Evolutionary conservation across 2,113 vertebrate species (phyloP), one percentile per base, ranked within the genome.

Genomic region (Quiscalus mexicanus): DNA sequence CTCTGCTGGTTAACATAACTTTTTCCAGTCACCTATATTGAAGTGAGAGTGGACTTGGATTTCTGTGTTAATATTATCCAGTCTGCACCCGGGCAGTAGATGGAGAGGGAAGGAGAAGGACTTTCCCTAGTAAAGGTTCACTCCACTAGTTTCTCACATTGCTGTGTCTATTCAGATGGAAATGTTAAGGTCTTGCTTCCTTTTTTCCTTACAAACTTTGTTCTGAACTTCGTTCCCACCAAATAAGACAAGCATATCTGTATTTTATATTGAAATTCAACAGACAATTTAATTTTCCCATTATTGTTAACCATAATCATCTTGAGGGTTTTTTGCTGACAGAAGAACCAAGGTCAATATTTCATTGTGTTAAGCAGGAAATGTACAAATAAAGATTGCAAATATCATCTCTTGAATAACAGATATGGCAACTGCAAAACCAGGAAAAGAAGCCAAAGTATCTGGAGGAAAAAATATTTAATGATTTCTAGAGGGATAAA

Each of bases 151-250:
- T 83, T 52, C 30, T 65, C 2, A 2, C 3, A 1, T 50, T 55
- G 6, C 55, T 56, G 7, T 45, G 3, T 4, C 28, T 45, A 1
- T 50, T 60, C 35, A 69, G 15, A 31, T 15, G 59, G 44, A 30
- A 3, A 7, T 0, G 0, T 16, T 45, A 30, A 60, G 11, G 25
- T 3, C 21, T 69, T 3, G 0, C 28, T 9, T 67, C 12, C 24
- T 84, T 90, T 64, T 76, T 64, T n/a, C 31, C 31, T 84, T 92
- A 30, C 27, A 30, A 30, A 45, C 37, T 63, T 87, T 2, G 0
- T 35, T 53, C 56, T 91, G 37, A 58, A 44, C 23, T 70, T 75
- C 52, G 8, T 52, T 35, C 31, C 27, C 25, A 33, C 20, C 1
- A 2, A 82, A 28, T 47, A 39, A 65, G 41, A 41, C 30, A 65